phyloP scores from a whole-genome alignment of 2,113 vertebrate species.

The Talpa occidentalis region DNA sequence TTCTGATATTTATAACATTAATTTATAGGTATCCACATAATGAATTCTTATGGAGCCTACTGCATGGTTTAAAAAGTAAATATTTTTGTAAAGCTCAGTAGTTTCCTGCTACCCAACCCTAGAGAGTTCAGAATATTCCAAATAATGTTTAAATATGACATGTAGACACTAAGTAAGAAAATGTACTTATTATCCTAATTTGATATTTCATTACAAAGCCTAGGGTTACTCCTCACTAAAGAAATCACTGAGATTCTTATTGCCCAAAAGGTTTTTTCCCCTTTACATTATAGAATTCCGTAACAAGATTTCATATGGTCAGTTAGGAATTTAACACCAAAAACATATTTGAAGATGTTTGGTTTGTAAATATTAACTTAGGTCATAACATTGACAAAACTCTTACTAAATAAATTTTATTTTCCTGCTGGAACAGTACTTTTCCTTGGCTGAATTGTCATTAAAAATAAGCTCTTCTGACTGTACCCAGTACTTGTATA shows the following conservation, averaged over 20 bases:
- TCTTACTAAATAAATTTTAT: slow-evolving; percentile 93
- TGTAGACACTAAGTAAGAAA: slow-evolving; percentile 67
- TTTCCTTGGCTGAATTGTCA: slow-evolving; percentile 63
- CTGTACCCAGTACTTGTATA: too few relatives aligned
- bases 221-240: slow-evolving; percentile 73
- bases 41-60: not conserved
- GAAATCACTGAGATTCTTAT: slow-evolving; percentile 66
- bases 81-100: not conserved
- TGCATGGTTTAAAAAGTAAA: not conserved
- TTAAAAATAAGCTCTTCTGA: too few relatives aligned
- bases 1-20: slow-evolving; percentile 81
- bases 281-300: slow-evolving; percentile 82
- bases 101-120: not conserved
- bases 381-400: slow-evolving; percentile 96
- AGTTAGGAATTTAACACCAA: slow-evolving; percentile 83
- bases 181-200: slow-evolving; percentile 74
- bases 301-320: slow-evolving; percentile 84
- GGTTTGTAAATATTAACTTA: slow-evolving; percentile 93
- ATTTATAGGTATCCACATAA: not conserved
- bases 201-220: slow-evolving; percentile 41
- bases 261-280: slow-evolving; percentile 73
- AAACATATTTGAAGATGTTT: slow-evolving; percentile 91
- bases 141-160: not conserved
- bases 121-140: not conserved
- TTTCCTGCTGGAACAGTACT: slow-evolving; percentile 89